Base-by-base conservation (phyloP, 2,888 invertebrate genomes). In the Plusia festucae region DNA sequence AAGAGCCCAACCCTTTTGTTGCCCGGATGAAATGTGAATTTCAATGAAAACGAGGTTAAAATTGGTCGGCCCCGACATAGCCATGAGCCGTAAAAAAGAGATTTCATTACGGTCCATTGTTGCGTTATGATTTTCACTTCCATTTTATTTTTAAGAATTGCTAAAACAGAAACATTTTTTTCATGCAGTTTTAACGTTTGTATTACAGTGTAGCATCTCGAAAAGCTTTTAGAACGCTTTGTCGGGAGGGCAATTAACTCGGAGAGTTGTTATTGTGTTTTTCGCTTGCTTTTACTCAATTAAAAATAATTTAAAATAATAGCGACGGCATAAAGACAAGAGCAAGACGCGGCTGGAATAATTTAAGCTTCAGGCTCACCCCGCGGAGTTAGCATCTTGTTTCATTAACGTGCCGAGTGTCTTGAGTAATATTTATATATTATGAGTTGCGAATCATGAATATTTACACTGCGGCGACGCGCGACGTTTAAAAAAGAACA, bases 261-360 rank as follows among this genome's bases (percentile, higher is more conserved):
- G 73, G 84, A 86, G 86, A 83, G 87, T 84, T 88, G 88, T 88
- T 90, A 85, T 89, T 88, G 86, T 89, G 89, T 91, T 90, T 88
- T 90, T 90, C 87, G 87, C 84, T 89, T 89, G 91, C 91, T 90
- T 91, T 90, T 91, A 90, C 88, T 90, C 91, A 93, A 93, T 93
- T 93, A 93, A 93, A 93, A 93, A 93, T 93, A 92, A 93, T 93
- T 91, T 91, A 86, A 89, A 93, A 91, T 93, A 92, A 93, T 92
- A 91, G 89, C 88, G 74, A 76, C 84, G 85, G 85, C 85, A 88
- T 87, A 89, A 89, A 90, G 91, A 88, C 86, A 74, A 83, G 81
- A 78, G 76, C 65, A 82, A 76, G 86, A 88, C 88, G 91, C 84
- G 86, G 72, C 84, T 78, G 83, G 91, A 91, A 92, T 93, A 91